Conservation (phyloP, 1,140 invertebrate species). For the Notospermus geniculatus region DNA sequence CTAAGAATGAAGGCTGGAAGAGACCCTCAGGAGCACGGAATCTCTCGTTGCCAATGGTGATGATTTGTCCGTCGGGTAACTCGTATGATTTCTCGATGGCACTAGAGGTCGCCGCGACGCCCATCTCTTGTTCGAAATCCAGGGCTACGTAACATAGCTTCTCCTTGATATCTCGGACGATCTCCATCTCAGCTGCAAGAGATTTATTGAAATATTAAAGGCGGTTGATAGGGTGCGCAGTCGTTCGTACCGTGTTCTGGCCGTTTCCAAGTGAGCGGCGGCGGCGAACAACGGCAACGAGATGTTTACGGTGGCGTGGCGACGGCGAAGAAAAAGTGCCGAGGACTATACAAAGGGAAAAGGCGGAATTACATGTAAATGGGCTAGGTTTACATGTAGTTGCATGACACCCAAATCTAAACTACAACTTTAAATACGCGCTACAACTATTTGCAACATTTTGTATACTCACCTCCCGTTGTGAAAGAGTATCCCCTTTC, state of each 20-base stretch:
- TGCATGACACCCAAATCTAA: neutral
- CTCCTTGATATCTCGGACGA: conserved; percentile 63
- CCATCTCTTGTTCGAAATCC: conserved; percentile 94
- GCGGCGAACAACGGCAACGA: too few species aligned
- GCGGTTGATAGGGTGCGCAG: too few species aligned
- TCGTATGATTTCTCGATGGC: conserved; percentile 52
- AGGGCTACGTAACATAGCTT: conserved; percentile 88
- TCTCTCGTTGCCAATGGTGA: conserved; percentile 45
- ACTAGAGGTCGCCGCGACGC: conserved; percentile 69
- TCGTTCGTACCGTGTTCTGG: too few species aligned
- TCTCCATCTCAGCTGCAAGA: conserved; percentile 44
- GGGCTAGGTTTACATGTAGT: too few species aligned
- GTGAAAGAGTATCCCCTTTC: conserved; percentile 96
- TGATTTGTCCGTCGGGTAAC: conserved; percentile 53
- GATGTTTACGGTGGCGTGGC: too few species aligned
- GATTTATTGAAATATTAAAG: too few species aligned
- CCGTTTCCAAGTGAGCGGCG: too few species aligned
- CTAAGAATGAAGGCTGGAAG: conserved; percentile 65
- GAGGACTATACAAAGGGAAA: too few species aligned
- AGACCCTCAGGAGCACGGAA: conserved; percentile 59
- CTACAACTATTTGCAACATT: neutral
- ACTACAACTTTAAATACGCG: neutral
- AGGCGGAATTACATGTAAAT: too few species aligned
- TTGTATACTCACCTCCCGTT: conserved; percentile 63
- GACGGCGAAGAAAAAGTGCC: too few species aligned